Conservation (phyloP, 2,888 invertebrate species). For the Drosophila quinaria region DNA sequence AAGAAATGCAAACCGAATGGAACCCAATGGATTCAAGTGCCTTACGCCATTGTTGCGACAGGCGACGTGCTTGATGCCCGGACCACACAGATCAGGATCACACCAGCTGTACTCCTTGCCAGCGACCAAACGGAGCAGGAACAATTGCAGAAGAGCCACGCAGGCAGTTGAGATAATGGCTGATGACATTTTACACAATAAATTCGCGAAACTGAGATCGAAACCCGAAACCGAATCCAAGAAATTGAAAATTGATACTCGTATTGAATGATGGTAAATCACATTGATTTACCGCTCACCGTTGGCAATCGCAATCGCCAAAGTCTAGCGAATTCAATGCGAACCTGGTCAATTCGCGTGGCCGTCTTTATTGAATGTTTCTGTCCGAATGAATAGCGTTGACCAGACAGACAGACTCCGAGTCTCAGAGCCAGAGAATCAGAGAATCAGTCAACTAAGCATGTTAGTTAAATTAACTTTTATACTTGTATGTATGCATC, state of each 20-base stretch:
- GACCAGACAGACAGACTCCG: constrained; percentile 72
- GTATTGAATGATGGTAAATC: constrained; percentile 30
- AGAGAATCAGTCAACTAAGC: constrained; percentile 24
- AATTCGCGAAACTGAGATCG: neutral
- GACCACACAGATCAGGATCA: constrained; percentile 75
- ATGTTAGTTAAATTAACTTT: constrained; percentile 48
- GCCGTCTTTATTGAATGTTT: constrained; percentile 81
- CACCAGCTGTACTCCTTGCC: constrained; percentile 76
- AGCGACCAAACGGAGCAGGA: constrained; percentile 46
- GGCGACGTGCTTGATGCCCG: constrained; percentile 78
- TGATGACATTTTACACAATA: constrained; percentile 47
- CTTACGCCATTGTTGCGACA: constrained; percentile 83
- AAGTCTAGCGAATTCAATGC: constrained; percentile 58
- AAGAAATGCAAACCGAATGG: too few relatives aligned
- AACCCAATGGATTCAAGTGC: neutral
- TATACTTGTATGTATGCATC: constrained; percentile 25
- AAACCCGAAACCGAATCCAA: neutral
- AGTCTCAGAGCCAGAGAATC: constrained; percentile 38
- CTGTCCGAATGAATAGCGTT: constrained; percentile 75
- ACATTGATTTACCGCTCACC: constrained; percentile 45
- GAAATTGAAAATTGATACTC: constrained; percentile 15
- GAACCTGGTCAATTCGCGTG: constrained; percentile 66
- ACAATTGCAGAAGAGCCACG: constrained; percentile 60
- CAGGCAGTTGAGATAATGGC: constrained; percentile 32
- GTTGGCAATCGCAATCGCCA: constrained; percentile 25